phyloP scores from a whole-genome alignment of 2,888 invertebrate genomes.

The Campoplex nolae region DNA sequence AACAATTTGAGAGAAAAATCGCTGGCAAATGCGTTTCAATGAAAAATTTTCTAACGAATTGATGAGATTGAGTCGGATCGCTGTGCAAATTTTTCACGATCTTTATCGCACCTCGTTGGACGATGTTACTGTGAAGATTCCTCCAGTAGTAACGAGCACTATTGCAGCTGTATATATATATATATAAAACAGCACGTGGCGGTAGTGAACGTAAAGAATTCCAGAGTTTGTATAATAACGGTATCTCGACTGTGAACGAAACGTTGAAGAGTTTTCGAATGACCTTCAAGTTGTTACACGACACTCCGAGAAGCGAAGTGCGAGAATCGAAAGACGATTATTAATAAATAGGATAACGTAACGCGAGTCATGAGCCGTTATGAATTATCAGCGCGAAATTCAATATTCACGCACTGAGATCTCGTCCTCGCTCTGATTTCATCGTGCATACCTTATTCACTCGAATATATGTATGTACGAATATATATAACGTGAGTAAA shows the following conservation, averaged over 20 bases:
- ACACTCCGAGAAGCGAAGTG: slow-evolving; percentile 6
- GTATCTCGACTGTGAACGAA: slow-evolving; percentile 29
- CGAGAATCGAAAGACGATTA: slow-evolving; percentile 48
- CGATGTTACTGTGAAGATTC: too few species aligned
- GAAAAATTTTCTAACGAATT: too few species aligned
- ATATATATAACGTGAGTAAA: neutral
- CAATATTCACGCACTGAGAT: slow-evolving; percentile 56
- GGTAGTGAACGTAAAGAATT: too few species aligned
- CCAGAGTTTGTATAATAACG: slow-evolving; percentile 30
- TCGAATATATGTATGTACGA: slow-evolving; percentile 1
- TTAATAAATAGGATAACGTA: slow-evolving; percentile 36
- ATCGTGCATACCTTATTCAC: slow-evolving; percentile 41
- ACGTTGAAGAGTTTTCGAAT: slow-evolving; percentile 44
- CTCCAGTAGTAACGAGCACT: too few species aligned
- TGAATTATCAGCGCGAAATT: slow-evolving; percentile 57
- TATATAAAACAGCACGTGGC: too few species aligned
- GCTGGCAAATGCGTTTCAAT: too few species aligned
- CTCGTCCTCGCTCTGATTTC: slow-evolving; percentile 65
- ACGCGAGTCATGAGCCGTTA: slow-evolving; percentile 45
- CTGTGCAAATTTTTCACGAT: too few species aligned
- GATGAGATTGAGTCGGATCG: too few species aligned
- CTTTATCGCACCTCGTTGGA: too few species aligned
- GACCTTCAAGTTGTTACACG: slow-evolving; percentile 54
- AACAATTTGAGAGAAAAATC: too few species aligned
- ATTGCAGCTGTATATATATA: too few species aligned